Base-by-base conservation (phyloP, 2,888 invertebrate genomes). In the Mycalesis mineus region DNA sequence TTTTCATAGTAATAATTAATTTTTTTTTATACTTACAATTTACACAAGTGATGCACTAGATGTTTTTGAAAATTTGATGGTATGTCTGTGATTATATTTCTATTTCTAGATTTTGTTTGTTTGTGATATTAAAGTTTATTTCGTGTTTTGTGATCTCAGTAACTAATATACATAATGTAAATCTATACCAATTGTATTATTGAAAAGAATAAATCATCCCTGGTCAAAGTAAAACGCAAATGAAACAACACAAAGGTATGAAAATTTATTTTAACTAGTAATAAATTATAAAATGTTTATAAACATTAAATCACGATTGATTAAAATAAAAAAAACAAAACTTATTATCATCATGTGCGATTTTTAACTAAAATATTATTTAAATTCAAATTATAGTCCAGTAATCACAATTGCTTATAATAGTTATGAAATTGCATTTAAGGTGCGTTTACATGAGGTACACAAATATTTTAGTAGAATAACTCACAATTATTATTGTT, bases 121-220 rank as follows among this genome's bases (percentile, higher is more conserved):
- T n/a, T 72, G 75, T 80, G 72, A 77, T 78, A 71, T 75, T 78
- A 70, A 74, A 75, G 71, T 79, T 79, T 79, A 78, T 78, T 78
- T 61, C 75, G 80, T 82, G 74, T 76, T 71, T 83, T 84, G 86
- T 86, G 88, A 88, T 88, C 88, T 88, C 88, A 87, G 73, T 81
- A 75, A 76, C 68, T 71, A 84, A 84, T 81, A 84, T 81, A 84
- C 80, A 81, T 74, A 74, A 73, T 77, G 64, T 22, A 80, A 84
- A 82, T 77, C 68, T 64, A 68, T 56, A 40, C 60, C 55, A 64
- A 33, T 31, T 53, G 47, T 58, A 33, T 61, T 54, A 9, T 49
- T 57, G 64, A 60, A 17, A 11, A 14, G 14, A 14, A 0, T 44
- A 7, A 29, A 7, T 22, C 28, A n/a, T 44, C 28, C 22, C 22